A percentile compares a stretch with the other conserved stretches of the same genome.
Evolutionary conservation across 2,113 vertebrate species (phyloP).

Genomic region (Heteronetta atricapilla): DNA sequence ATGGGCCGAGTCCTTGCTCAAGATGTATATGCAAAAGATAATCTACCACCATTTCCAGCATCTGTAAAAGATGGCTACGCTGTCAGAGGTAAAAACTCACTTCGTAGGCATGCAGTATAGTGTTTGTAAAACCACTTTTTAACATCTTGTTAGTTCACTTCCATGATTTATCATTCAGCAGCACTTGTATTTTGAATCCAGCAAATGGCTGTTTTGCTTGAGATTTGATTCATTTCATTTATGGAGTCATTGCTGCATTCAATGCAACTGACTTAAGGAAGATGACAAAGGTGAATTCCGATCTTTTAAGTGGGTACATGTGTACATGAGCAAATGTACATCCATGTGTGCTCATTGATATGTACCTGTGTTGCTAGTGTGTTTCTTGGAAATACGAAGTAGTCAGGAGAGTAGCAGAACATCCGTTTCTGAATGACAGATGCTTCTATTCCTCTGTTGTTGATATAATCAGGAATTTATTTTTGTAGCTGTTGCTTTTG

Average conservation of each 20-base stretch:
- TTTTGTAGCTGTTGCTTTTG: not conserved
- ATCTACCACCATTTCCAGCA: constrained; percentile 97
- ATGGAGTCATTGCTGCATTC: not conserved
- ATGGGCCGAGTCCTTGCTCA: constrained; percentile 99
- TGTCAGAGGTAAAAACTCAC: constrained; percentile 89
- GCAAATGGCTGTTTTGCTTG: not conserved
- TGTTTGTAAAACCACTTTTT: not conserved
- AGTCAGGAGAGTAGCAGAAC: not conserved
- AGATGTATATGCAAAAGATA: constrained; percentile 99
- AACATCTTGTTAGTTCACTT: not conserved
- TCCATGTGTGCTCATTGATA: not conserved
- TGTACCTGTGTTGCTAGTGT: not conserved
- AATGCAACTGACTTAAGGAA: not conserved
- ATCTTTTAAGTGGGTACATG: not conserved
- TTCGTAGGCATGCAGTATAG: not conserved
- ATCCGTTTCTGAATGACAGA: not conserved
- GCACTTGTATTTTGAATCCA: not conserved
- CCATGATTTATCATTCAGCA: not conserved
- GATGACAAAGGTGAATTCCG: not conserved
- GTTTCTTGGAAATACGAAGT: not conserved
- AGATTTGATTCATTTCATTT: not conserved
- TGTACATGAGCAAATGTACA: not conserved
- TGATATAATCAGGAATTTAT: not conserved
- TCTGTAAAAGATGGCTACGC: constrained; percentile 99
- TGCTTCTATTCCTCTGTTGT: not conserved